These are phyloP conservation scores for Ophioninae sp. DNA, from an alignment of 2,888 invertebrate species.

Conservation along the genomic window DNA sequence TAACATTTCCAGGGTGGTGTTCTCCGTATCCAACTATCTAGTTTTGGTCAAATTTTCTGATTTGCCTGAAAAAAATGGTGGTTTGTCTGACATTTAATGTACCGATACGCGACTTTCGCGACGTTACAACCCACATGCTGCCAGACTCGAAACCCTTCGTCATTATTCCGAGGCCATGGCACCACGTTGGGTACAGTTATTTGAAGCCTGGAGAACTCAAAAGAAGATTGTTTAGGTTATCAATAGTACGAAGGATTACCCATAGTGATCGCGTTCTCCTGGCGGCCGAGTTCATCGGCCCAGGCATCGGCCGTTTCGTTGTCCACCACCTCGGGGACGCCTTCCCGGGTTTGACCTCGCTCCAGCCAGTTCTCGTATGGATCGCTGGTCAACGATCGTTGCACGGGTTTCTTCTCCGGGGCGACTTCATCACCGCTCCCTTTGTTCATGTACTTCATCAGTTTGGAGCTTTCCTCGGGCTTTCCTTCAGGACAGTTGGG, in stretches of 20 bases:
- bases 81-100: no score
- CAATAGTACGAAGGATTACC: constrained; percentile 64
- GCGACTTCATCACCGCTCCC: constrained; percentile 84
- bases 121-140: no score
- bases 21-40: no score
- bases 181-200: no score
- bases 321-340: constrained; percentile 66
- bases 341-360: constrained; percentile 79
- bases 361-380: constrained; percentile 81
- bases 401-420: not conserved
- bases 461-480: constrained; percentile 87
- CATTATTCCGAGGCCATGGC: no score
- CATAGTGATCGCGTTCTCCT: constrained; percentile 67
- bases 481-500: constrained; percentile 71
- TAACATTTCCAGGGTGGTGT: no score
- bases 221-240: not conserved
- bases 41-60: no score
- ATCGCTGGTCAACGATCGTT: constrained; percentile 76
- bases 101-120: no score
- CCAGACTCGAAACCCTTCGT: no score
- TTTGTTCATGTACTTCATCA: constrained; percentile 92
- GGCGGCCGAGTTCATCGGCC: constrained; percentile 75
- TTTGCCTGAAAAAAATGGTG: no score
- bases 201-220: not conserved
- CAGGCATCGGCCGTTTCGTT: constrained; percentile 76